These are phyloP conservation scores for Pseudolaguvia tuberculata DNA, from an alignment of 2,113 vertebrate species.

Conservation along the genomic window DNA sequence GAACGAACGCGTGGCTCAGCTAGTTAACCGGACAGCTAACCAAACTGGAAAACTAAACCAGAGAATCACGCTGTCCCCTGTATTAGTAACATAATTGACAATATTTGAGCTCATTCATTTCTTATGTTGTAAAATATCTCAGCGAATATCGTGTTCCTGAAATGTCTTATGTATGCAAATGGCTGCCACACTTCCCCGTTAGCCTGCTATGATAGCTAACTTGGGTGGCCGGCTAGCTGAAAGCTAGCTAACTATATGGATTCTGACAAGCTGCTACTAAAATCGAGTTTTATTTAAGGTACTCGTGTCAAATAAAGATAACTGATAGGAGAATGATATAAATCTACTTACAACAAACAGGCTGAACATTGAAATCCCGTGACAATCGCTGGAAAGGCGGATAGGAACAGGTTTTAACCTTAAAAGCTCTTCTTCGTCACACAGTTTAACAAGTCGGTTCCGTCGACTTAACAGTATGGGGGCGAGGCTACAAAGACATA, in stretches of 20 bases:
- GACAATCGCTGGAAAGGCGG: slow-evolving; percentile 71
- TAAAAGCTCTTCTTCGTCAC: slow-evolving; percentile 66
- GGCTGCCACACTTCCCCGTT: slow-evolving; percentile 41
- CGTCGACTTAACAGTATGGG: slow-evolving; percentile 34
- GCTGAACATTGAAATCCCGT: slow-evolving; percentile 78
- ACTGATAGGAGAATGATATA: too few relatives aligned
- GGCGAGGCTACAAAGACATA: neutral
- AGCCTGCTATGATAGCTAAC: slow-evolving; percentile 23
- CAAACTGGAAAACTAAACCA: slow-evolving; percentile 1
- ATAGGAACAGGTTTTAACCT: slow-evolving; percentile 59
- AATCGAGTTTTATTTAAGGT: neutral
- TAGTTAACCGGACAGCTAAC: neutral
- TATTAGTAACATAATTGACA: neutral
- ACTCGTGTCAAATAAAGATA: neutral
- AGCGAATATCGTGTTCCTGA: slow-evolving; percentile 6
- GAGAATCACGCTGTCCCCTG: neutral
- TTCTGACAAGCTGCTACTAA: neutral
- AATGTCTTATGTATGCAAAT: slow-evolving; percentile 42
- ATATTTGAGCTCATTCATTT: too few relatives aligned
- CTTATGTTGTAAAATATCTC: neutral
- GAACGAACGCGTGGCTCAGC: slow-evolving; percentile 1
- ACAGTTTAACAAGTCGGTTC: slow-evolving; percentile 51
- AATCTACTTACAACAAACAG: slow-evolving; percentile 71
- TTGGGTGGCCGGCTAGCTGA: slow-evolving; percentile 20
- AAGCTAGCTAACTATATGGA: neutral